Evolutionary conservation across 2,888 invertebrate species (phyloP), one percentile per base, ranked within the genome.

Genomic region (Tenthredo amoena): DNA sequence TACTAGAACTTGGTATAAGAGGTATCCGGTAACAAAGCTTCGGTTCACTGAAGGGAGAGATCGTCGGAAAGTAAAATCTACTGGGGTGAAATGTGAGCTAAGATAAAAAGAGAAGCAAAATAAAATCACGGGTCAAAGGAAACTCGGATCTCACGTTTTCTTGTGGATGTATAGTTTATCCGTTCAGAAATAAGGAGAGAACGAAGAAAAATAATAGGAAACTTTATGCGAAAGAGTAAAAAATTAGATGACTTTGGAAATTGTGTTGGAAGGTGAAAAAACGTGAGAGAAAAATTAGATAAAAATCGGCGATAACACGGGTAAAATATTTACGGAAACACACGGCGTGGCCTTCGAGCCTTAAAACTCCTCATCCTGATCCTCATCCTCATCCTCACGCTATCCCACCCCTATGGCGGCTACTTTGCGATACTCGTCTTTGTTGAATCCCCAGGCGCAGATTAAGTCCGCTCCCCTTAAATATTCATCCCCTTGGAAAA

Each of bases 391-490:
- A 68, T 68, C 82, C 82, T 68, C 82, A 68, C 68, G 37, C 68
- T 43, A 47, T 68, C 68, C 47, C 82, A 68, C 82, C 82, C 68
- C 82, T 65, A 65, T 68, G 82, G 82, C 68, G 68, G 82, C 88
- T 90, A 87, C 90, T 89, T 90, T 89, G 90, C 89, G 90, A 91
- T 91, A 90, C 90, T 89, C 89, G 88, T 89, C 89, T 90, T 90
- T 89, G 90, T 89, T 85, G 92, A 92, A 92, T 95, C 95, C 95
- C 95, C 92, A 93, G 94, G 94, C 94, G 94, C 94, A 95, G 95
- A 95, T 95, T 95, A 95, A 95, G 95, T 93, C 93, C 92, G 94
- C 94, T 93, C 92, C 93, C 93, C 94, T 95, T 95, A 95, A 95
- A 95, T 95, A 95, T 95, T 95, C 95, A 95, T 95, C 94, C 93